Conservation (phyloP, 2,888 invertebrate genomes). For the Lamproptera curius region DNA sequence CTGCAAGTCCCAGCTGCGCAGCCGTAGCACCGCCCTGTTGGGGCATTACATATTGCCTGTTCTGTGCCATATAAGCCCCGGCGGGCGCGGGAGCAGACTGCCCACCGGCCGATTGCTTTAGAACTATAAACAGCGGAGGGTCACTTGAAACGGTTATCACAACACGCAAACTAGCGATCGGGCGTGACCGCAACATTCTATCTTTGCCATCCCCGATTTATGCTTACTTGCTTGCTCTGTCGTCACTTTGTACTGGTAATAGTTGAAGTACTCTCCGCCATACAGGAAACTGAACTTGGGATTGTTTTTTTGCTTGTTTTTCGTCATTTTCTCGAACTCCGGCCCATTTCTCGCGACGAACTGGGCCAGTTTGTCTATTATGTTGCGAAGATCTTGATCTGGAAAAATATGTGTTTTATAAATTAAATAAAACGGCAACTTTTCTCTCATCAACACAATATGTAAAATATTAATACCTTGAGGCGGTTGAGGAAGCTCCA, state of each 20-base stretch:
- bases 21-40: slow-evolving; percentile 75
- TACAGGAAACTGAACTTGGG: slow-evolving; percentile 98
- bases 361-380: slow-evolving; percentile 98
- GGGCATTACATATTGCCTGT: slow-evolving; percentile 79
- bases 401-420: slow-evolving; percentile 35
- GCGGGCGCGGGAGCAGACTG: slow-evolving; percentile 70
- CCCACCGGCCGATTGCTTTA: slow-evolving; percentile 83
- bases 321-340: slow-evolving; percentile 99
- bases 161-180: slow-evolving; percentile 60
- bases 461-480: slow-evolving; percentile 72
- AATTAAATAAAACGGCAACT: neutral
- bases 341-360: slow-evolving; percentile 99
- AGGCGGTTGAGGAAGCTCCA: slow-evolving; percentile 79
- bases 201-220: slow-evolving; percentile 54
- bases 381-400: slow-evolving; percentile 97
- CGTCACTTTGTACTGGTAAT: slow-evolving; percentile 97
- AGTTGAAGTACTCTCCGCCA: slow-evolving; percentile 96
- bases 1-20: slow-evolving; percentile 76
- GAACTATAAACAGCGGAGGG: slow-evolving; percentile 83
- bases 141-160: slow-evolving; percentile 72
- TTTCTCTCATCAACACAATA: neutral
- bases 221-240: slow-evolving; percentile 95
- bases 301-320: slow-evolving; percentile 98
- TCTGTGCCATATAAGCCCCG: slow-evolving; percentile 77
- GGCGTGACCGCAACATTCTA: slow-evolving; percentile 51